Conservation (phyloP, 2,888 invertebrate species). For the Allacma fusca region DNA sequence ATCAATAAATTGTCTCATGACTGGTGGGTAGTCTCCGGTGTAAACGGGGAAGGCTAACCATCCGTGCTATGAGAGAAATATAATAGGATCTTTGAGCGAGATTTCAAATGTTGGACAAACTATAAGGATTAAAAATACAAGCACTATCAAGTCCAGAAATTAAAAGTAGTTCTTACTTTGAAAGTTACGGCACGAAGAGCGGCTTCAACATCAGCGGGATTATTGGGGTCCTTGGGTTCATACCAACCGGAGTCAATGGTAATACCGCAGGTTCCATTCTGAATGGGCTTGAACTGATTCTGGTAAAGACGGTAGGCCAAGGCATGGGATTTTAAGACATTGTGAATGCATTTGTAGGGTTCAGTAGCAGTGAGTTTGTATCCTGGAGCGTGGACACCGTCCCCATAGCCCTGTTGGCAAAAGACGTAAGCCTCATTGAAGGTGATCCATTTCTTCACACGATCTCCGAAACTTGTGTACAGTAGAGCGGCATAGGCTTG, state of each 20-base stretch:
- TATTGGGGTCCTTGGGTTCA: conserved; percentile 47
- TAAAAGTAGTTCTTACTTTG: no score
- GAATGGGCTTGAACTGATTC: conserved; percentile 66
- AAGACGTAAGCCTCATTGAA: conserved; percentile 52
- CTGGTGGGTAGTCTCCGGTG: conserved; percentile 55
- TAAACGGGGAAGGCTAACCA: conserved; percentile 56
- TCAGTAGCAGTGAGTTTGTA: conserved; percentile 33
- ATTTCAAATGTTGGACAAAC: no score
- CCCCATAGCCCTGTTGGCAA: conserved; percentile 14
- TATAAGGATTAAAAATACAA: no score
- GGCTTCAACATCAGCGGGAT: conserved; percentile 47
- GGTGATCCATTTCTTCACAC: conserved; percentile 53
- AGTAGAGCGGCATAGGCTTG: conserved; percentile 45
- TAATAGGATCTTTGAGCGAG: no score
- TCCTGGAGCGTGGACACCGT: conserved; percentile 23
- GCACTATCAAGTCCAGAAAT: no score
- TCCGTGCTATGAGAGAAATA: conserved; percentile 49
- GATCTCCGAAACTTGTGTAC: conserved; percentile 49
- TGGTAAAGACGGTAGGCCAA: conserved; percentile 72
- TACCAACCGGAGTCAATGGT: conserved; percentile 55
- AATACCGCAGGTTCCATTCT: conserved; percentile 60
- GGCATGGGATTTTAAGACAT: conserved; percentile 73
- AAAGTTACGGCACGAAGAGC: conserved; percentile 31
- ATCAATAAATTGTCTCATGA: conserved; percentile 49
- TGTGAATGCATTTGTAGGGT: conserved; percentile 72